These are phyloP conservation scores for Donacobius atricapilla DNA, from an alignment of 2,113 vertebrate genomes.

Conservation along the genomic window DNA sequence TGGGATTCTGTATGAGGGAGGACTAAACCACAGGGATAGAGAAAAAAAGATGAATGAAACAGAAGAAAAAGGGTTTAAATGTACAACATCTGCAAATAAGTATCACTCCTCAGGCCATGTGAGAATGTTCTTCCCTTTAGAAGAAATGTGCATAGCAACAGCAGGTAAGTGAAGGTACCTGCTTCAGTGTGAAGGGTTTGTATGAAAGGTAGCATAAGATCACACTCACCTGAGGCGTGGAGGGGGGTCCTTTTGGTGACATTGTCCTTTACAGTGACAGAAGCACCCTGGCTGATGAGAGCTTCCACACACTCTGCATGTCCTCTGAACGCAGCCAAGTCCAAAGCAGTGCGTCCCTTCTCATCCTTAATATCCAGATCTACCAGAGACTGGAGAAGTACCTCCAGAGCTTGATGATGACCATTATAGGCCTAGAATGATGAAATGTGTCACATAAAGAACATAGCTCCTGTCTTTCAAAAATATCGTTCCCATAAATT, in stretches of 20 bases:
- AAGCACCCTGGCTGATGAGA: constrained; percentile 90
- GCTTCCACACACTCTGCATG: constrained; percentile 90
- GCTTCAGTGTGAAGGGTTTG: neutral
- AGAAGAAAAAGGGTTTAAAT: neutral
- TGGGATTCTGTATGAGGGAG: neutral
- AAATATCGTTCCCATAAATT: neutral
- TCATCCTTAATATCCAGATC: constrained; percentile 91
- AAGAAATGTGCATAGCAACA: neutral
- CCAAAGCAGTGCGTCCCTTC: constrained; percentile 87
- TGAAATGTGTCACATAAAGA: neutral
- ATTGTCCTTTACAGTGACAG: constrained; percentile 81
- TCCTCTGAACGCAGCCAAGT: constrained; percentile 87
- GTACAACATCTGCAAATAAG: neutral
- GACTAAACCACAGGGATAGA: neutral
- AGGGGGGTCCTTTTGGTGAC: constrained; percentile 83
- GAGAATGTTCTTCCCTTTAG: neutral
- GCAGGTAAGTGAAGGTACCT: neutral
- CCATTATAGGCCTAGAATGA: constrained; percentile 89
- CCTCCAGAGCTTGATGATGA: constrained; percentile 91
- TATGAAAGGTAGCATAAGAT: accelerated
- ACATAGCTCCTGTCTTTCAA: neutral
- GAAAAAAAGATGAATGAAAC: neutral
- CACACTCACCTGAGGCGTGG: constrained; percentile 86
- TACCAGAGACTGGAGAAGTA: constrained; percentile 84
- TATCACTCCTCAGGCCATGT: neutral